Base-by-base conservation (phyloP, 2,888 invertebrate species). In the Cyclophora albipunctata region DNA sequence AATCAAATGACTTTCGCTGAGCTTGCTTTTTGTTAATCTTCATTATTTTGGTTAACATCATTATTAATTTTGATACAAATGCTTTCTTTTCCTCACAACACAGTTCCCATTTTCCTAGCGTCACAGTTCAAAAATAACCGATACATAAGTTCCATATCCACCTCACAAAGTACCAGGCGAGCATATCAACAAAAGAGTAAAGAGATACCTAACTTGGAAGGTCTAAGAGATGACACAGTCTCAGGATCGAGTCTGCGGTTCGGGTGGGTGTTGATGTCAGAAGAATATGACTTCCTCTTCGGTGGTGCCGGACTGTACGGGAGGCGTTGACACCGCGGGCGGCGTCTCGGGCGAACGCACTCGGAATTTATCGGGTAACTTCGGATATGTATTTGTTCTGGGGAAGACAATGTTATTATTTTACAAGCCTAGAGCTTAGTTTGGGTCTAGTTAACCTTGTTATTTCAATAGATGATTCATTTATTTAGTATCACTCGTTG, bases 341-440 rank as follows among this genome's bases (percentile, higher is more conserved):
- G 56, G 45, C 6, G 62, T 55, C 42, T 88, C 89, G 5, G 91
- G 90, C 2, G 90, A 91, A 5, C 91, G 89, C 45, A 92, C 90
- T 53, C 92, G 90, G 79, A 92, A 93, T 72, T 92, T 91, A 61
- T 93, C 93, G 45, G 93, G 92, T 48, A 93, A 76, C 74, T 93
- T 93, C 34, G 93, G 93, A 78, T 93, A 93, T 0, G 93, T 93
- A 78, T 93, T 92, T 40, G 93, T 93, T 70, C 93, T 90, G 69
- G 2, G 63, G 20, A 20, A 20, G 20, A 20, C 20, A 20, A 20
- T 20, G 20, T 20, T 20, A 20, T 20, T 20, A 20, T 20, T 20
- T 20, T 20, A 20, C 20, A 58, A 20, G 20, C 20, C 20, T 20
- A 20, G 20, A 20, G 20, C 20, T 20, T 20, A 20, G 20, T 20